Evolutionary conservation across 2,888 invertebrate species (phyloP), one percentile per base, ranked within the genome.

Genomic region (Mythimna ferrago): DNA sequence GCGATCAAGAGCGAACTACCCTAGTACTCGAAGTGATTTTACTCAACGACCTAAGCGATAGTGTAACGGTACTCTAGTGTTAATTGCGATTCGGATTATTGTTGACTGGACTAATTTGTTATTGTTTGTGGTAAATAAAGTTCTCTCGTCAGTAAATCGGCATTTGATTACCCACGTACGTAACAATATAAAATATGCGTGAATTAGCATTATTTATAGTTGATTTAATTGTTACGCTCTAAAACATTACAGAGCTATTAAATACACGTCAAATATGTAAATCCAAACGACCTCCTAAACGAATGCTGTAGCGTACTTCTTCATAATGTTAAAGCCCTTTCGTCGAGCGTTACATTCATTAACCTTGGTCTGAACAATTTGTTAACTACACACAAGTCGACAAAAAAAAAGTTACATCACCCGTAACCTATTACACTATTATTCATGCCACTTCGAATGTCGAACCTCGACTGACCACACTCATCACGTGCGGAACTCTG

Each of bases 331-430:
- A 62, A 72, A 73, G 62, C 84, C 78, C 74, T 84, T 78, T 74
- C 65, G 61, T 53, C 54, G 72, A 66, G 4, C 60, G 67, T 58
- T 70, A 61, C 57, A 66, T 74, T 73, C 56, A 65, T 66, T 60
- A 72, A 71, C 78, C 83, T 84, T 83, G 81, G 51, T 32, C 32
- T 32, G 32, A 5, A 64, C 65, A 73, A 51, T 69, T 75, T 66
- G 66, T 71, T 76, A 78, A 71, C 70, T 72, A 71, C 67, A 76
- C 66, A 66, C 69, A 60, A 53, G 51, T 44, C 75, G 71, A 72
- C 81, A 83, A 82, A 85, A 85, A 85, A 81, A 75, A 53, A 7
- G 68, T 84, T 82, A 85, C 84, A 74, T 82, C 80, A 81, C 71
- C 60, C 77, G 57, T 78, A 69, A 82, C 73, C 75, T 72, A 80